Percentiles rank a stretch among this genome's conserved stretches.
phyloP scores from a whole-genome alignment of 1,140 invertebrate species.

The Choristoneura fumiferana region DNA sequence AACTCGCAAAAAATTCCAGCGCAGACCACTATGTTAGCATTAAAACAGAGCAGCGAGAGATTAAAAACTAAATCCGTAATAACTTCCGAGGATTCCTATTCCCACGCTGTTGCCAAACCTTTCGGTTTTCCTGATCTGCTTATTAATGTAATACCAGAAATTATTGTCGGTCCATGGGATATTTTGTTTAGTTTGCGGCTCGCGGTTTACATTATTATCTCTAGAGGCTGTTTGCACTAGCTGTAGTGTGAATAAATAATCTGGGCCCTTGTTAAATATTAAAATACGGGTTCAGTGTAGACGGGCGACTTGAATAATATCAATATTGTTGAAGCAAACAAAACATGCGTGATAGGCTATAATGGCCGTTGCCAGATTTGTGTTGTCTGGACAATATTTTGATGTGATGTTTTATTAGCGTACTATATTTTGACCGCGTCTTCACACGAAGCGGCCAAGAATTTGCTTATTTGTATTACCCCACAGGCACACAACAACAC shows the following conservation, averaged over 20 bases:
- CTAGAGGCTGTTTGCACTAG: conserved; percentile 44
- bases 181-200: conserved; percentile 57
- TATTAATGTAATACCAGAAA: conserved; percentile 28
- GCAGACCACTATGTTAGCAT: not conserved
- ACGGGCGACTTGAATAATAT: conserved; percentile 29
- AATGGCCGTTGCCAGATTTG: not conserved
- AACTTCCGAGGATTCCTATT: not conserved
- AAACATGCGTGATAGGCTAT: not conserved
- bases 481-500: no score
- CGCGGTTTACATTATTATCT: conserved; percentile 51
- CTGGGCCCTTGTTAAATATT: conserved; percentile 64
- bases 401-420: not conserved
- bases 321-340: conserved; percentile 4
- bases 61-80: not conserved
- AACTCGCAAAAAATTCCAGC: conserved; percentile 8
- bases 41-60: conserved; percentile 8
- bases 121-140: not conserved
- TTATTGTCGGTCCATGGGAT: conserved; percentile 54
- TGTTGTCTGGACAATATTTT: not conserved
- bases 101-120: not conserved
- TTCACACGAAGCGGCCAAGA: no score
- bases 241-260: conserved; percentile 68
- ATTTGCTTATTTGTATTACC: no score
- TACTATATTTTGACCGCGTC: no score
- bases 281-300: conserved; percentile 40